Percentiles rank a stretch among this genome's conserved stretches.
phyloP scores from a whole-genome alignment of 2,797 vertebrate genomes.

The Tenualosa thibaudeaui region DNA sequence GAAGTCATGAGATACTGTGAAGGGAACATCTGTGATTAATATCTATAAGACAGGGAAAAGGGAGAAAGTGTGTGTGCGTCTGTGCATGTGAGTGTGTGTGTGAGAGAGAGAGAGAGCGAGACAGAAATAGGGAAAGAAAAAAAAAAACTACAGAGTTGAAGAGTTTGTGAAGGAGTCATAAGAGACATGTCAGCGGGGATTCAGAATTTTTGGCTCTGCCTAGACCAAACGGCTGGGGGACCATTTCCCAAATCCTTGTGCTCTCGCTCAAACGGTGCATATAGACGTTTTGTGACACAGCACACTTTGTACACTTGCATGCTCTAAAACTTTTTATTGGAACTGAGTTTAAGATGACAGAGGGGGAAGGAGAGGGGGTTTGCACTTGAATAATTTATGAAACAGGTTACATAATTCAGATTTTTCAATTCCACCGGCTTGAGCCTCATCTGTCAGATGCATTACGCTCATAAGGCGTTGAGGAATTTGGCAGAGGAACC shows the following conservation, averaged over 20 bases:
- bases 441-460: background rate
- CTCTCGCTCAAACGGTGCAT: background rate
- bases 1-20: background rate
- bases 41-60: background rate
- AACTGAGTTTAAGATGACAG: background rate
- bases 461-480: background rate
- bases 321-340: conserved; percentile 2
- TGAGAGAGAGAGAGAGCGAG: background rate
- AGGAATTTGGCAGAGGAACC: background rate
- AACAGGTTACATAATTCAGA: conserved; percentile 18
- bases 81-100: background rate
- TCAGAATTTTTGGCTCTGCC: background rate
- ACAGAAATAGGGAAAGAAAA: background rate
- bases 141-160: background rate
- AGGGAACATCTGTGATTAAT: background rate
- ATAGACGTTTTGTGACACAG: conserved; percentile 5
- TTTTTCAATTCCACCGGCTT: background rate
- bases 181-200: background rate
- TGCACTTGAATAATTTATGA: background rate
- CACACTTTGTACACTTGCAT: background rate
- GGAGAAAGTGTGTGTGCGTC: background rate
- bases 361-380: background rate
- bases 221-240: background rate
- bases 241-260: background rate
- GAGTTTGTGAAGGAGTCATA: background rate